phyloP scores from a whole-genome alignment of 2,113 vertebrate species.

The Tetraodon nigroviridis region DNA sequence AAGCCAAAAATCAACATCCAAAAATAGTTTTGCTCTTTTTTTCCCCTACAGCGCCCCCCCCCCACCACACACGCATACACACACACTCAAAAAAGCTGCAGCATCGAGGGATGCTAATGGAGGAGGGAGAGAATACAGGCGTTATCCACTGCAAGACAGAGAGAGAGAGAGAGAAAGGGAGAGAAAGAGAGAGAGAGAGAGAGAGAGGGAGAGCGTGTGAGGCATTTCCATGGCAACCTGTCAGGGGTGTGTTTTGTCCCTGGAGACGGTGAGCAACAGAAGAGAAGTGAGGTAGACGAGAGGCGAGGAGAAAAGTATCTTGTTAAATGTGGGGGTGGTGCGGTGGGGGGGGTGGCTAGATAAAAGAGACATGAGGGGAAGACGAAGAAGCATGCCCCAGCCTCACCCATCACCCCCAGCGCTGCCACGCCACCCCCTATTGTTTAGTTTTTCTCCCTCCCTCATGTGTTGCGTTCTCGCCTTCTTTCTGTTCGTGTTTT shows the following conservation, averaged over 20 bases:
- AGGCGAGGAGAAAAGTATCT: constrained; percentile 58
- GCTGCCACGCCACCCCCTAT: constrained; percentile 3
- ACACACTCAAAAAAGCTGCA: too few species aligned
- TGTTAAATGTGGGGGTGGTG: constrained; percentile 50
- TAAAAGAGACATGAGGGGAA: constrained; percentile 36
- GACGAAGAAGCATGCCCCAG: constrained; percentile 19
- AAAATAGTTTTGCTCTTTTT: constrained; percentile 16
- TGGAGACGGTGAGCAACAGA: constrained; percentile 44
- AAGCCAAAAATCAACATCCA: not conserved
- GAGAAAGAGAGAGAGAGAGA: constrained; percentile 14
- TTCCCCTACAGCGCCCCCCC: not conserved
- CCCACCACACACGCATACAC: too few species aligned
- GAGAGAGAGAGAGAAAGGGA: constrained; percentile 13
- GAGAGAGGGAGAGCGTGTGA: constrained; percentile 29
- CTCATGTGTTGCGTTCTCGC: constrained; percentile 17
- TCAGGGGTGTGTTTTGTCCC: constrained; percentile 73
- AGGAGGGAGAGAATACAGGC: constrained; percentile 49
- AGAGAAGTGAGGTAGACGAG: constrained; percentile 39
- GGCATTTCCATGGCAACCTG: constrained; percentile 69
- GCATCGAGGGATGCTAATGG: constrained; percentile 52
- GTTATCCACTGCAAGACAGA: constrained; percentile 54
- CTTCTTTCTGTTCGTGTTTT: not conserved
- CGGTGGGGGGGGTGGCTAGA: constrained; percentile 35
- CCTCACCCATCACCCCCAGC: not conserved
- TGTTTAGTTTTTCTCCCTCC: constrained; percentile 33